These are phyloP conservation scores for Abscondita cerata DNA, from an alignment of 2,888 invertebrate genomes.

Conservation along the genomic window DNA sequence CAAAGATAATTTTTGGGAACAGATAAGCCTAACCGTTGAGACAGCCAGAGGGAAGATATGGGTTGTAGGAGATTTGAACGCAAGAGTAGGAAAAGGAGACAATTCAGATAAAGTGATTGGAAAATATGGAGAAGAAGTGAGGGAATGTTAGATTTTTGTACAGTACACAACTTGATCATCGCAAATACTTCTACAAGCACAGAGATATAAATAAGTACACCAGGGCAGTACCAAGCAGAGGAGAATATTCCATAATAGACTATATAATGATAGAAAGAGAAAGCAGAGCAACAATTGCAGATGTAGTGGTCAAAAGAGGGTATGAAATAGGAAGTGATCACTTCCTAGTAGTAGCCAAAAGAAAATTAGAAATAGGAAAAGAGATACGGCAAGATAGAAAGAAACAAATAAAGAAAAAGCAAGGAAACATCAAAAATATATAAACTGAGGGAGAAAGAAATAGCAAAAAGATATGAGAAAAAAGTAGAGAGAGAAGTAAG, in stretches of 20 bases:
- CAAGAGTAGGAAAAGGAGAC: slow-evolving; percentile 13
- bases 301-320: not conserved
- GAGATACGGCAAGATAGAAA: not conserved
- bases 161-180: not conserved
- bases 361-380: slow-evolving; percentile 1
- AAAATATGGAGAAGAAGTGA: slow-evolving; percentile 14
- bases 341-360: slow-evolving; percentile 2
- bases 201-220: not conserved
- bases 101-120: slow-evolving; percentile 4
- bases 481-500: slow-evolving; percentile 2
- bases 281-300: slow-evolving; percentile 6
- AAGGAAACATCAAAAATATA: not conserved
- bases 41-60: slow-evolving; percentile 11
- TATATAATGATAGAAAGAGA: slow-evolving; percentile 10
- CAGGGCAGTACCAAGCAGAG: slow-evolving; percentile 1
- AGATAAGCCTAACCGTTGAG: slow-evolving; percentile 10
- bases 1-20: slow-evolving; percentile 29
- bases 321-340: slow-evolving; percentile 11
- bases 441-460: slow-evolving; percentile 6
- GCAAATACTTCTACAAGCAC: not conserved
- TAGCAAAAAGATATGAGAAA: not conserved
- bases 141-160: not conserved
- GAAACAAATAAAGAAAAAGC: slow-evolving; percentile 7
- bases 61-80: slow-evolving; percentile 14
- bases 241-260: slow-evolving; percentile 6